phyloP scores from a whole-genome alignment of 1,140 invertebrate species.

The Drosophila sulfurigaster region DNA sequence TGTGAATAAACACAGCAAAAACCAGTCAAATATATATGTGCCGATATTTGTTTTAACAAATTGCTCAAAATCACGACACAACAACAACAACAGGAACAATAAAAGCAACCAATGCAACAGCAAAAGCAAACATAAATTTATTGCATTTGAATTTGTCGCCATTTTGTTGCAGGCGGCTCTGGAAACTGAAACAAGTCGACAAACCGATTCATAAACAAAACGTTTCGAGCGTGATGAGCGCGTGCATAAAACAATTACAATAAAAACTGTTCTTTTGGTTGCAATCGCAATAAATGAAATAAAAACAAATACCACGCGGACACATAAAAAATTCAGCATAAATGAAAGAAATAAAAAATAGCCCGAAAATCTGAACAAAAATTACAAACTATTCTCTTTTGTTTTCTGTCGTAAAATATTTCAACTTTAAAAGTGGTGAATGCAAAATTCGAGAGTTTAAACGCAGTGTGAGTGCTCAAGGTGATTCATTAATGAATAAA shows the following conservation, averaged over 20 bases:
- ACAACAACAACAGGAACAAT: constrained; percentile 21
- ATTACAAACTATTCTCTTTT: constrained; percentile 23
- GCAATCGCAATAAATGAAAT: constrained; percentile 65
- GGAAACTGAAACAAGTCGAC: constrained; percentile 5
- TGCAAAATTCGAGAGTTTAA: neutral
- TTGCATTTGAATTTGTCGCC: constrained; percentile 81
- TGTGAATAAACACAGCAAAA: constrained; percentile 12
- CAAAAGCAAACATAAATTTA: constrained; percentile 61
- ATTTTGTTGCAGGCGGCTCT: constrained; percentile 29
- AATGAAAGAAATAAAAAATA: constrained; percentile 23
- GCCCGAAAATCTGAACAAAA: constrained; percentile 22
- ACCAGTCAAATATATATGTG: constrained; percentile 59
- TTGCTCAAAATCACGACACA: constrained; percentile 71
- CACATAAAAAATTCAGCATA: constrained; percentile 67
- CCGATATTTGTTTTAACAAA: constrained; percentile 81
- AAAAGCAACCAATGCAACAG: neutral
- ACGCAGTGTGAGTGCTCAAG: too few relatives aligned
- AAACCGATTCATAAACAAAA: constrained; percentile 54
- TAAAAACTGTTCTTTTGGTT: constrained; percentile 31
- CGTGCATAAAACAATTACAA: constrained; percentile 73
- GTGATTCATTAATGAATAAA: too few relatives aligned
- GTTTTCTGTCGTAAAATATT: neutral
- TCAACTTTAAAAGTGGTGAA: neutral
- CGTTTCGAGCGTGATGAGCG: constrained; percentile 53
- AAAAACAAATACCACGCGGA: constrained; percentile 68